These are phyloP conservation scores for Diorhabda elongata DNA, from an alignment of 1,140 invertebrate genomes.

Conservation along the genomic window DNA sequence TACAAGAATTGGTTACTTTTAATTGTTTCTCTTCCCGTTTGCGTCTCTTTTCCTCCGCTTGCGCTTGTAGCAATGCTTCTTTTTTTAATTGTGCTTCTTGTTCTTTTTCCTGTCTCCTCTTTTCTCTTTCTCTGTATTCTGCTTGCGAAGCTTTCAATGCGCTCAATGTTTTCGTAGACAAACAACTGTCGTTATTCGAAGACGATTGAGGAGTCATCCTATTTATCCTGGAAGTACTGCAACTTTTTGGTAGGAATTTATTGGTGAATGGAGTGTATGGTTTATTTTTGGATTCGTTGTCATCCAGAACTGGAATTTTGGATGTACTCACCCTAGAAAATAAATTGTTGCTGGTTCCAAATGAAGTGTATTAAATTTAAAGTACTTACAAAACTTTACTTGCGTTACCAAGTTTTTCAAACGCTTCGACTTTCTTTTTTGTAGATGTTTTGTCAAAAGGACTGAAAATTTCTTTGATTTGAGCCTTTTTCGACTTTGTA, in stretches of 20 bases:
- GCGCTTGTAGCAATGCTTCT: constrained; percentile 36
- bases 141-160: constrained; percentile 22
- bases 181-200: constrained; percentile 15
- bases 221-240: constrained; percentile 23
- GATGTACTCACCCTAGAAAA: neutral
- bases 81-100: constrained; percentile 47
- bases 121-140: constrained; percentile 25
- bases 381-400: neutral
- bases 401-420: constrained; percentile 49
- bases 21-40: constrained; percentile 57
- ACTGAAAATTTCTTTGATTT: constrained; percentile 47
- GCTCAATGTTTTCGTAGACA: constrained; percentile 12
- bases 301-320: neutral
- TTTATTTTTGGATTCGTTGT: constrained; percentile 22
- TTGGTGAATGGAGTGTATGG: constrained; percentile 30
- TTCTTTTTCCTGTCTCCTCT: constrained; percentile 32
- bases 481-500: neutral
- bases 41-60: constrained; percentile 53
- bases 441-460: constrained; percentile 57
- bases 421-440: constrained; percentile 59
- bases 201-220: constrained; percentile 7
- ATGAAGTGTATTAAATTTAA: no score
- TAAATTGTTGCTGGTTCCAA: neutral
- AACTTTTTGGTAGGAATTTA: constrained; percentile 20
- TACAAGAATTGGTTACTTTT: constrained; percentile 33